Percentiles rank a stretch among this genome's conserved stretches.
Evolutionary conservation across 2,888 invertebrate species (phyloP).

Genomic region (Pristionchus fissidentatus): DNA sequence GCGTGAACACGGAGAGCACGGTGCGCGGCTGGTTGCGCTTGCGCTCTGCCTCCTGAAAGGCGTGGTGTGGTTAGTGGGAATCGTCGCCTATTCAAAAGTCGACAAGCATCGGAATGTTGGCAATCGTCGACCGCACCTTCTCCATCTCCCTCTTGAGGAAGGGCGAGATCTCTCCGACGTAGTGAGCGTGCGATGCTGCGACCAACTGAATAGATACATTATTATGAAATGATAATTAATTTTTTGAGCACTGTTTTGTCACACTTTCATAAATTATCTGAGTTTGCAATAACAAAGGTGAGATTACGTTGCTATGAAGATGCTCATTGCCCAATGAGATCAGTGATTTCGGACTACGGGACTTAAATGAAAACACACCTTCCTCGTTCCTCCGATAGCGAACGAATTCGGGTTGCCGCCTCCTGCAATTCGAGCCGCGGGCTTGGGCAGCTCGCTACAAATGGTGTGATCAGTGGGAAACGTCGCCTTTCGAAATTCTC

Average conservation of each 20-base stretch:
- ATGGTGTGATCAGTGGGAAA: conserved; percentile 3
- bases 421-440: conserved; percentile 41
- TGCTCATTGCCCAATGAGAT: not conserved
- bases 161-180: conserved; percentile 38
- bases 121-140: conserved; percentile 5
- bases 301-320: not conserved
- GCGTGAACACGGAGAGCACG: conserved; percentile 44
- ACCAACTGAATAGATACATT: conserved; percentile 26
- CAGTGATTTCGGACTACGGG: not conserved
- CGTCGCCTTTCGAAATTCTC: not conserved
- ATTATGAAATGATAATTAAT: too few relatives aligned
- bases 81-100: not conserved
- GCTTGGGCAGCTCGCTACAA: conserved; percentile 43
- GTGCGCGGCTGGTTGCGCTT: conserved; percentile 46
- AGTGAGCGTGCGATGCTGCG: conserved; percentile 8
- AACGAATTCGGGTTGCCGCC: conserved; percentile 40
- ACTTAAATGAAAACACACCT: not conserved
- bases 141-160: conserved; percentile 41
- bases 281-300: conserved; percentile 15
- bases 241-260: too few relatives aligned
- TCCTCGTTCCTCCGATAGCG: conserved; percentile 36
- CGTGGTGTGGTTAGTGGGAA: conserved; percentile 1
- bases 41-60: conserved; percentile 20
- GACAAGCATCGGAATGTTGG: not conserved
- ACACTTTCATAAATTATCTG: not conserved